Base-by-base conservation (phyloP, 2,113 vertebrate genomes). In the Mohoua ochrocephala region DNA sequence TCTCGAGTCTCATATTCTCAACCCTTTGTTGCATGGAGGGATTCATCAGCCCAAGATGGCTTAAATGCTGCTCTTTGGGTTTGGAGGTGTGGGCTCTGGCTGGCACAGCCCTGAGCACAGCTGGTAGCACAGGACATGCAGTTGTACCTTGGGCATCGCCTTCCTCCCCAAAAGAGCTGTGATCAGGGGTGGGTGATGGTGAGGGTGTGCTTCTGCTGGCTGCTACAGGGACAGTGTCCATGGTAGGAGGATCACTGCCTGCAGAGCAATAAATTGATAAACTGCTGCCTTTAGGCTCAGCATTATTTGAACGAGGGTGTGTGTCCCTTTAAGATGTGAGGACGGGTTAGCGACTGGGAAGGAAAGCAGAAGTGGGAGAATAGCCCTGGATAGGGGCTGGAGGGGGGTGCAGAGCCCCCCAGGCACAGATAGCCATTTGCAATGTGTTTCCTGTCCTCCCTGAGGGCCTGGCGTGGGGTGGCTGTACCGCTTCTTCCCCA, bases 361-460 rank as follows among this genome's bases (percentile, higher is more conserved):
- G 76, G 81, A 97, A 98, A 98, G 97, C 97, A 98, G 98, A 98
- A 98, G 97, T 98, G 96, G 96, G 86, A 97, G 14, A 78, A 42
- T 76, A 91, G 87, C 52, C 35, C 54, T 91, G 75, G 89, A 91
- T 15, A 84, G 90, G 64, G 78, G 65, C 89, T 7, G 23, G 71
- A 84, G 89, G 13, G 26, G 67, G 59, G 17, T 94, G 84, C 60
- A 21, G 92, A 92, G 92, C 97, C 97, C 98, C 83, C 35, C 0
- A 3, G 35, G 74, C 89, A 73, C 89, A 86, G 22, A 91, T 81
- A 63, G 93, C 89, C 80, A 39, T 96, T 96, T 81, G 93, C 97
- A 97, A 97, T 98, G 96, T 98, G 97, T 97, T 98, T 98, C 98
- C 97, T 91, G 97, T 97, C 77, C 70, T 85, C 63, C 11, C 47